Evolutionary conservation across 2,797 vertebrate genomes (phyloP).

Genomic region (Falco cherrug): DNA sequence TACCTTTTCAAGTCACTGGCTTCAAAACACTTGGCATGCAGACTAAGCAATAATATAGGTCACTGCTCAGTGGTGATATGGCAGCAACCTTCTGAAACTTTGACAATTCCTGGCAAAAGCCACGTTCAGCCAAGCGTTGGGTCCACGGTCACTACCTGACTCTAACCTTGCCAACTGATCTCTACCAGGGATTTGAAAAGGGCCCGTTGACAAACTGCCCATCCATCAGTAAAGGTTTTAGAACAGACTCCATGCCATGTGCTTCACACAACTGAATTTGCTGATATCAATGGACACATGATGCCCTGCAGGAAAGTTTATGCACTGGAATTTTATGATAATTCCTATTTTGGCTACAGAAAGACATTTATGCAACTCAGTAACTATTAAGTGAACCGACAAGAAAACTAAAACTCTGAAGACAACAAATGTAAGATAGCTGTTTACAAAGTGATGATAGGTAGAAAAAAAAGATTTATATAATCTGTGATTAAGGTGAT

Average conservation of each 20-base stretch:
- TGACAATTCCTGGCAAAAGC: background rate
- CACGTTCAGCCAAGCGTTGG: background rate
- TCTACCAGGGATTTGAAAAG: background rate
- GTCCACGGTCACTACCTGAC: rapidly evolving
- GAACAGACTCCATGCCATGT: background rate
- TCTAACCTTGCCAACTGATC: background rate
- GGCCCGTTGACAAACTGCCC: background rate
- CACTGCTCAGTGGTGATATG: background rate
- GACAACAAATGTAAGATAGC: background rate
- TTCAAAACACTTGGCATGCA: background rate
- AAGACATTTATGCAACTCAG: background rate
- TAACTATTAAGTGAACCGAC: background rate
- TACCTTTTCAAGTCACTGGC: background rate
- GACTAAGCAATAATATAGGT: background rate
- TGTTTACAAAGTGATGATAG: background rate
- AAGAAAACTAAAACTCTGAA: background rate
- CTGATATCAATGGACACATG: background rate
- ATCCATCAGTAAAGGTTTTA: background rate
- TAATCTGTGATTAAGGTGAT: background rate
- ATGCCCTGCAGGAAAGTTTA: background rate
- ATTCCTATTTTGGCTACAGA: background rate
- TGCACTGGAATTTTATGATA: background rate
- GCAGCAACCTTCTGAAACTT: background rate
- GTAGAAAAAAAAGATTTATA: background rate
- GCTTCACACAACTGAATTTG: background rate